A percentile compares a stretch with the other conserved stretches of the same genome.
Evolutionary conservation across 1,140 invertebrate genomes (phyloP).

Genomic region (Andricus grossulariae): DNA sequence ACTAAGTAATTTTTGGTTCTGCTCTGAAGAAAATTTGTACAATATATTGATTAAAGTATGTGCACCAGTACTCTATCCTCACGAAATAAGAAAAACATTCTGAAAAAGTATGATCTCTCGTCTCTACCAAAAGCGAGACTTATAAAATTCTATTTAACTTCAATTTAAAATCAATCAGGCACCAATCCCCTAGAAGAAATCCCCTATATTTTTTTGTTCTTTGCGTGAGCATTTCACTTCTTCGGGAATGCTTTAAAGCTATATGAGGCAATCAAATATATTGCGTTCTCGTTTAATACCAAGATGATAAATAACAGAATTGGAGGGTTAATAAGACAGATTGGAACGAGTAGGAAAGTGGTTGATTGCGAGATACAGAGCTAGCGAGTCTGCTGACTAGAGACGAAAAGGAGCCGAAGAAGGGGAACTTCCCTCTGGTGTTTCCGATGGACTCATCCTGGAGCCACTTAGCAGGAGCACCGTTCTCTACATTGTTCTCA

Average conservation of each 20-base stretch:
- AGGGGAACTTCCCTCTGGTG: conserved; percentile 39
- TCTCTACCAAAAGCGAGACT: too few species aligned
- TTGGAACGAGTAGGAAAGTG: conserved; percentile 6
- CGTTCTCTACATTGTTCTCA: conserved; percentile 50
- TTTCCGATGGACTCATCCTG: conserved; percentile 55
- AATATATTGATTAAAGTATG: too few species aligned
- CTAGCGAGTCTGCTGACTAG: conserved; percentile 42
- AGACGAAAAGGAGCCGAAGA: background rate
- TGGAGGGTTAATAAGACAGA: conserved; percentile 15
- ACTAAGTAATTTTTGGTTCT: too few species aligned
- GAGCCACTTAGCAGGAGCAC: conserved; percentile 64
- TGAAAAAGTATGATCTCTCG: too few species aligned
- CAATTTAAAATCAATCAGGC: too few species aligned
- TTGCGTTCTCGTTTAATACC: background rate
- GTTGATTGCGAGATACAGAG: conserved; percentile 24
- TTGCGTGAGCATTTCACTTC: background rate
- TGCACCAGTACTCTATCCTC: too few species aligned
- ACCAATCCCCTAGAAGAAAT: background rate
- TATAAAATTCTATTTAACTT: too few species aligned
- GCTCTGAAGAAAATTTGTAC: too few species aligned
- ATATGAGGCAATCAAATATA: background rate
- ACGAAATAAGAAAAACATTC: too few species aligned
- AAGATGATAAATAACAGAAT: conserved; percentile 2
- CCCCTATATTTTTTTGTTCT: background rate
- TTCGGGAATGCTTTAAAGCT: background rate